These are phyloP conservation scores for Holacanthus passer DNA, from an alignment of 2,113 vertebrate genomes.

Conservation along the genomic window DNA sequence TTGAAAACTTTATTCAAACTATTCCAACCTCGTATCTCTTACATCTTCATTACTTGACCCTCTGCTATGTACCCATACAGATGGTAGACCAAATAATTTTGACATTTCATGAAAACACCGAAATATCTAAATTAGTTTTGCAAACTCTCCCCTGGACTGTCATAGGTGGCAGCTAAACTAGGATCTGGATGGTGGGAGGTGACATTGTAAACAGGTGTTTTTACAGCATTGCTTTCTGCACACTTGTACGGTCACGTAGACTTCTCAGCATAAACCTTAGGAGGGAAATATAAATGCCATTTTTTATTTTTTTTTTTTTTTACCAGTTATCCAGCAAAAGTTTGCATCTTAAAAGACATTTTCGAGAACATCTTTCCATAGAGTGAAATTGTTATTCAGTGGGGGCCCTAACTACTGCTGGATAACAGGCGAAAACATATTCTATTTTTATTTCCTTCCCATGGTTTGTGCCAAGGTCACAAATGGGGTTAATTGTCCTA, in stretches of 20 bases:
- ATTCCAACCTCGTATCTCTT: conserved; percentile 23
- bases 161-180: neutral
- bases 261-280: neutral
- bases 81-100: neutral
- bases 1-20: conserved; percentile 35
- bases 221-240: neutral
- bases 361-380: neutral
- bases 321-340: neutral
- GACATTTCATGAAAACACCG: neutral
- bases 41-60: conserved; percentile 1
- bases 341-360: neutral
- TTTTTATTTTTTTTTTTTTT: neutral
- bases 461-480: neutral
- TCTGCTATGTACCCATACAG: neutral
- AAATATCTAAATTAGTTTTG: neutral
- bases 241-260: neutral
- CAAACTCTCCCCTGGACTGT: neutral
- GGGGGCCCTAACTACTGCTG: neutral
- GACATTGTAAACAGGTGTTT: neutral
- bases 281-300: neutral
- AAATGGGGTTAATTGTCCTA: neutral
- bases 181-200: neutral
- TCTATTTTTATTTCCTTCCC: neutral
- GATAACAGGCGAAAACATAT: neutral
- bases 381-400: neutral